Conservation (phyloP, 2,113 vertebrate species). For the Boleophthalmus pectinirostris region DNA sequence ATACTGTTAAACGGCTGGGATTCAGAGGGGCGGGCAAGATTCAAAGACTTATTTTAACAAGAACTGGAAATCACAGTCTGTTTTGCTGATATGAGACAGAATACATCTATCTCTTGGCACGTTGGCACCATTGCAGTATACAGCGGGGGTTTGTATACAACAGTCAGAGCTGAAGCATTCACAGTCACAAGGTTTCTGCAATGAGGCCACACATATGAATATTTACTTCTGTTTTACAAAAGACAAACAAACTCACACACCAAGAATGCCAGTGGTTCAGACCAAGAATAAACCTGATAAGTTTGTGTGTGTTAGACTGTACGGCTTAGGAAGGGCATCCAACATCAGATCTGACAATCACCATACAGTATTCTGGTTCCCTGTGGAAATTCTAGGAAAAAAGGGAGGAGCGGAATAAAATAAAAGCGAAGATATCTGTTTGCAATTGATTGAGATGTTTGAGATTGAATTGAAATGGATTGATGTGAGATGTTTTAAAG, state of each 20-base stretch:
- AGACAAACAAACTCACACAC: constrained; percentile 8
- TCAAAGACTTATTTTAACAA: constrained; percentile 61
- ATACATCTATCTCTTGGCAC: constrained; percentile 49
- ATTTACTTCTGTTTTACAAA: constrained; percentile 25
- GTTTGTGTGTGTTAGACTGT: background rate
- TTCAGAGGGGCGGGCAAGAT: constrained; percentile 65
- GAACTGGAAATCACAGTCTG: constrained; percentile 48
- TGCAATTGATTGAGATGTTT: no score
- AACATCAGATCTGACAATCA: no score
- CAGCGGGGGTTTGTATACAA: background rate
- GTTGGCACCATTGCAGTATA: constrained; percentile 1
- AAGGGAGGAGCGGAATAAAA: no score
- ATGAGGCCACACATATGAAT: background rate
- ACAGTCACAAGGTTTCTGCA: background rate
- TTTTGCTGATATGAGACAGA: constrained; percentile 46
- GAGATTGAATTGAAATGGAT: no score
- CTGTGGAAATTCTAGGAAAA: no score
- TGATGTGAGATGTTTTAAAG: no score
- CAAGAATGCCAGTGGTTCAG: background rate
- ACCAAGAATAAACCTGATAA: background rate
- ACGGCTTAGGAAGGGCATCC: background rate
- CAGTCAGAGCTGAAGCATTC: constrained; percentile 23
- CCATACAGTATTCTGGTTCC: no score
- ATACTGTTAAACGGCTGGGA: constrained; percentile 67
- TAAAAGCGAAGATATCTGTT: no score